Percentiles rank a stretch among this genome's conserved stretches.
Evolutionary conservation across 2,888 invertebrate species (phyloP).

Genomic region (Eupithecia exiguata): DNA sequence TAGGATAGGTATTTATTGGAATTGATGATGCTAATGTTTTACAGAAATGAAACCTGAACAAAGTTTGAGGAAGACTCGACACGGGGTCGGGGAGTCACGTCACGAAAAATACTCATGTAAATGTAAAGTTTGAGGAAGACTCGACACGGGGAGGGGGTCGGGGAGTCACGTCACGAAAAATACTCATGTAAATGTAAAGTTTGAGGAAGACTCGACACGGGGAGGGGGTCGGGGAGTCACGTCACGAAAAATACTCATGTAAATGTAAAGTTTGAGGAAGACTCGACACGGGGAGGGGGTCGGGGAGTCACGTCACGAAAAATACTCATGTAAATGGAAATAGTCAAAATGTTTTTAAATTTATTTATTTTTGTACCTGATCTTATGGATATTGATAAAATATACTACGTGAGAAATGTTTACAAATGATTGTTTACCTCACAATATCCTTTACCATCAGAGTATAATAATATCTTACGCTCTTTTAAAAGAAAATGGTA

Average conservation of each 20-base stretch:
- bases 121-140: too few relatives aligned
- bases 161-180: neutral
- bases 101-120: neutral
- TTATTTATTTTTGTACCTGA: constrained; percentile 1
- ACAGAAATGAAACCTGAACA: constrained; percentile 3
- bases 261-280: neutral
- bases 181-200: neutral
- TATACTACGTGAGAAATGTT: too few relatives aligned
- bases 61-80: neutral
- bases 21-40: neutral
- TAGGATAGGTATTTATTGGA: too few relatives aligned
- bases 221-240: neutral
- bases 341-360: neutral
- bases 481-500: too few relatives aligned
- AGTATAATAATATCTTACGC: too few relatives aligned
- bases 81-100: neutral
- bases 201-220: too few relatives aligned
- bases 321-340: neutral
- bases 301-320: neutral
- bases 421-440: neutral
- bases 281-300: too few relatives aligned
- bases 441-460: neutral
- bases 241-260: neutral
- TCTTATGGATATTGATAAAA: neutral
- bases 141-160: too few relatives aligned